Evolutionary conservation across 2,113 vertebrate genomes (phyloP), one percentile per base, ranked within the genome.

Genomic region (Stercorarius parasiticus): DNA sequence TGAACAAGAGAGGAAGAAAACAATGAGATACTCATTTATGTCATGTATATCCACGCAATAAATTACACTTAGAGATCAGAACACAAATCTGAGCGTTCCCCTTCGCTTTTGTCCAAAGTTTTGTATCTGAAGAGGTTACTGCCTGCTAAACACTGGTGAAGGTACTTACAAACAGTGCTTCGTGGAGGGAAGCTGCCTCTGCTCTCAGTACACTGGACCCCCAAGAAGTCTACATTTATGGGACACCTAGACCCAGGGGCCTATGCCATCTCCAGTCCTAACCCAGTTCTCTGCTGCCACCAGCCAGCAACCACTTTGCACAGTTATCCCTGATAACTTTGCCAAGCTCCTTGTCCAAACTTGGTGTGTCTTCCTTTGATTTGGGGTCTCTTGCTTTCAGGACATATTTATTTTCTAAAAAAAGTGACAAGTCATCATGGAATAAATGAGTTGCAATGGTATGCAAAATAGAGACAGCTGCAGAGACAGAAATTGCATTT

Each of bases 11-110:
- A 58, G 26, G 22, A n/a, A 29, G 36, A 72, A 74, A 72, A 34
- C 32, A 3, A 0, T 2, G 49, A 49, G 64, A 40, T 16, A 16
- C 30, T 89, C 30, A 3, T 32, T n/a, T 5, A 6, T 18, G 42
- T 26, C 8, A 7, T 2, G 15, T 5, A 15, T 15, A 55, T 7
- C 13, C 38, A 10, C 0, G 0, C 38, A 19, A 13, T 8, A 22
- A 71, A 47, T 4, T 27, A 40, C 36, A 14, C 22, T 0, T 22
- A 32, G 55, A 58, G 53, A 10, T 18, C 32, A 9, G 2, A 15
- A n/a, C 40, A 4, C 49, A 11, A 7, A 42, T 0, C 15, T 19
- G 14, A 69, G 55, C 10, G 19, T 20, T 16, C 22, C 38, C 87
- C 65, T 2, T 9, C 29, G 40, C 43, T 43, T 5, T 7, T 6